These are phyloP conservation scores for Diprion similis DNA, from an alignment of 1,140 invertebrate species.

Conservation along the genomic window DNA sequence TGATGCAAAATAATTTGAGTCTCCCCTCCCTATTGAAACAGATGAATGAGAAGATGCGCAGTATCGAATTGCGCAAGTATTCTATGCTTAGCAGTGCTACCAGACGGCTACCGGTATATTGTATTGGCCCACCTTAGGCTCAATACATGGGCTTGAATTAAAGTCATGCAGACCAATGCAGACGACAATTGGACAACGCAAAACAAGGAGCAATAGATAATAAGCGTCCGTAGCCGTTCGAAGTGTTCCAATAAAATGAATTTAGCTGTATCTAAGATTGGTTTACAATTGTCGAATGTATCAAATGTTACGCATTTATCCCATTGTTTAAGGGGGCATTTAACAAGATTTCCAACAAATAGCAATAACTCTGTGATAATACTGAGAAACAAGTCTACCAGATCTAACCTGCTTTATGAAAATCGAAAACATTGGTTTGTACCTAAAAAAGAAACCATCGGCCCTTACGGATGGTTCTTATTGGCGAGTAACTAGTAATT, in stretches of 20 bases:
- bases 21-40: no score
- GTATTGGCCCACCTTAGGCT: no score
- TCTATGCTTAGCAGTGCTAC: no score
- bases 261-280: background rate
- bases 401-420: background rate
- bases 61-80: no score
- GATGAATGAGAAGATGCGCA: no score
- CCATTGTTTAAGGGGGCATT: background rate
- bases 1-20: no score
- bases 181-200: no score
- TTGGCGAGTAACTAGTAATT: conserved; percentile 36
- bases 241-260: background rate
- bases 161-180: no score
- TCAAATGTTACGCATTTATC: background rate
- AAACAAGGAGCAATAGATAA: no score
- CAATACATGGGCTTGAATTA: no score
- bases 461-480: conserved; percentile 35
- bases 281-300: background rate
- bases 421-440: background rate
- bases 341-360: background rate
- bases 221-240: no score
- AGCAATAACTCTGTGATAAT: background rate
- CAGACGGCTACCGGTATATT: no score
- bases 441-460: conserved; percentile 19
- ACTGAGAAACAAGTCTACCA: background rate